Percentiles rank a stretch among this genome's conserved stretches.
Evolutionary conservation across 2,888 invertebrate species (phyloP).

Genomic region (Polia nebulosa): DNA sequence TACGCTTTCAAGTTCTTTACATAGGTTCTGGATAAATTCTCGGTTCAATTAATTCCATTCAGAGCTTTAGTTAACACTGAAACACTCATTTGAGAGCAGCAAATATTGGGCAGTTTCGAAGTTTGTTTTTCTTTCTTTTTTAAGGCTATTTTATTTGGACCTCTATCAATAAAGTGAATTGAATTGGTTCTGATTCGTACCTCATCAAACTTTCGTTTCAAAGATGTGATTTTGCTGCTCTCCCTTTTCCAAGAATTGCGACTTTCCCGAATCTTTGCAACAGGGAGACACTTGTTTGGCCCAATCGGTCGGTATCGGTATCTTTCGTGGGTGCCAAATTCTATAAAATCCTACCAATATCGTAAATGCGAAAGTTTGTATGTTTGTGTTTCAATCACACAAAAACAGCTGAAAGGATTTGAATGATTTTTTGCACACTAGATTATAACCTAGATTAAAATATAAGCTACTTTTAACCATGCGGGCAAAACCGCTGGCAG

Average conservation of each 20-base stretch:
- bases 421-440: no score
- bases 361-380: no score
- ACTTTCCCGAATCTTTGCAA: constrained; percentile 29
- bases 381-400: no score
- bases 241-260: constrained; percentile 9
- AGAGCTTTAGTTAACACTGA: constrained; percentile 11
- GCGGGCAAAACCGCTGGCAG: no score
- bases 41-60: constrained; percentile 29
- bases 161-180: constrained; percentile 1
- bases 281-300: constrained; percentile 32
- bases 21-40: constrained; percentile 14
- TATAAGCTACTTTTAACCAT: no score
- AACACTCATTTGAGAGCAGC: constrained; percentile 5
- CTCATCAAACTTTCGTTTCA: constrained; percentile 3
- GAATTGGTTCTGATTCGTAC: constrained; percentile 5
- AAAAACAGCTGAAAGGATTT: no score
- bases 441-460: no score
- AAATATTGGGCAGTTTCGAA: neutral
- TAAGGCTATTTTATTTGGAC: constrained; percentile 4
- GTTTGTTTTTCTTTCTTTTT: neutral
- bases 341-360: no score
- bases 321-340: constrained; percentile 10
- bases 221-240: constrained; percentile 3
- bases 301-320: constrained; percentile 17
- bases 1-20: constrained; percentile 5